phyloP scores from a whole-genome alignment of 2,888 invertebrate species.

The Danaus chrysippus region DNA sequence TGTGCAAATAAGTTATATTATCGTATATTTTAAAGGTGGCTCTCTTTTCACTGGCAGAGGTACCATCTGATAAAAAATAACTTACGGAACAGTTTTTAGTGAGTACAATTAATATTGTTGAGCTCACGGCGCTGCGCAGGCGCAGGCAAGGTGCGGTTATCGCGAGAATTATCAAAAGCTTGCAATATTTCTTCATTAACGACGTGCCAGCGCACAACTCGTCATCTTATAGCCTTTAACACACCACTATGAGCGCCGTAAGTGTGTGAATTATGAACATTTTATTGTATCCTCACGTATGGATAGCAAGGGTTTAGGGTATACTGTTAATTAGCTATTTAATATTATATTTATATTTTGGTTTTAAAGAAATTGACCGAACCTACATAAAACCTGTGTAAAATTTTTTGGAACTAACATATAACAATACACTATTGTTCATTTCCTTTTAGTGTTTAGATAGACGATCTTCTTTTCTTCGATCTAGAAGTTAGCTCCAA shows the following conservation, averaged over 20 bases:
- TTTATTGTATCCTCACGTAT: conserved; percentile 33
- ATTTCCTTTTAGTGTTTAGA: conserved; percentile 21
- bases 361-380: too few relatives aligned
- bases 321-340: conserved; percentile 5
- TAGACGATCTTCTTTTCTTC: conserved; percentile 24
- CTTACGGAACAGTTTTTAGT: conserved; percentile 32
- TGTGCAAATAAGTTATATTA: conserved; percentile 8
- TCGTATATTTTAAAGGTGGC: conserved; percentile 33
- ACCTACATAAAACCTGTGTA: not conserved
- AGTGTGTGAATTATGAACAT: conserved; percentile 36
- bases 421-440: conserved; percentile 14
- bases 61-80: conserved; percentile 32
- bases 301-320: conserved; percentile 19
- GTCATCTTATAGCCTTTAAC: conserved; percentile 50
- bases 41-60: conserved; percentile 22
- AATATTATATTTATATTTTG: not conserved
- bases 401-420: not conserved
- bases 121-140: conserved; percentile 49
- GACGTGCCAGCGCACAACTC: conserved; percentile 53
- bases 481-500: conserved; percentile 22
- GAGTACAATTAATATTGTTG: conserved; percentile 59
- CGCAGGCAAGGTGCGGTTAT: conserved; percentile 50
- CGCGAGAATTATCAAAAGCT: conserved; percentile 62
- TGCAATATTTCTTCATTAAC: conserved; percentile 77
- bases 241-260: conserved; percentile 37